Conservation (phyloP, 2,113 vertebrate genomes). For the Manacus vitellinus region DNA sequence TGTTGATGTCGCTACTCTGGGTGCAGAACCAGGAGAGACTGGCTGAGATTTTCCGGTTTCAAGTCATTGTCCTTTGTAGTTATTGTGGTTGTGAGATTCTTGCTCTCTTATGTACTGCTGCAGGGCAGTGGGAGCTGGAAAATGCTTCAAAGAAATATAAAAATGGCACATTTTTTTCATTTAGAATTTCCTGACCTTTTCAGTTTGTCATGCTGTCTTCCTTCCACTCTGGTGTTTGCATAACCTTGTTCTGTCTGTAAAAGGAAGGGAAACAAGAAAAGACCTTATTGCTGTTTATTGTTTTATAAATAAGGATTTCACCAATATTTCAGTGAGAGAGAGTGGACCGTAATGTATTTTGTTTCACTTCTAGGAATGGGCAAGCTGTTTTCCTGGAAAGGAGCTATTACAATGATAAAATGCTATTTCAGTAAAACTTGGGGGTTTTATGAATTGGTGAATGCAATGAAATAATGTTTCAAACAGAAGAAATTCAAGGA, state of each 20-base stretch:
- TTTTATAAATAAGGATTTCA: neutral
- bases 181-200: conserved; percentile 57
- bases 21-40: neutral
- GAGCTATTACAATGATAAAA: neutral
- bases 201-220: neutral
- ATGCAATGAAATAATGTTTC: neutral
- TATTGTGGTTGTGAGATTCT: neutral
- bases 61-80: neutral
- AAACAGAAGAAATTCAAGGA: neutral
- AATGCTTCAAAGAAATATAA: conserved; percentile 54
- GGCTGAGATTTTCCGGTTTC: neutral
- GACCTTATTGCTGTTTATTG: neutral
- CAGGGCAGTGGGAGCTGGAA: conserved; percentile 18
- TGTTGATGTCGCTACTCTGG: neutral
- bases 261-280: conserved; percentile 37
- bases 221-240: neutral
- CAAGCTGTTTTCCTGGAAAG: neutral
- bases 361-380: neutral
- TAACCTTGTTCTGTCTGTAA: neutral
- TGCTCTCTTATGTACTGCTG: neutral
- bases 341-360: neutral
- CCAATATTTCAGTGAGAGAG: neutral
- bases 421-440: neutral
- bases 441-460: neutral
- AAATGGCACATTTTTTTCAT: neutral